Percentiles rank a stretch among this genome's conserved stretches.
These are phyloP conservation scores for Megaceryle alcyon DNA, from an alignment of 2,797 vertebrate genomes.

Conservation along the genomic window DNA sequence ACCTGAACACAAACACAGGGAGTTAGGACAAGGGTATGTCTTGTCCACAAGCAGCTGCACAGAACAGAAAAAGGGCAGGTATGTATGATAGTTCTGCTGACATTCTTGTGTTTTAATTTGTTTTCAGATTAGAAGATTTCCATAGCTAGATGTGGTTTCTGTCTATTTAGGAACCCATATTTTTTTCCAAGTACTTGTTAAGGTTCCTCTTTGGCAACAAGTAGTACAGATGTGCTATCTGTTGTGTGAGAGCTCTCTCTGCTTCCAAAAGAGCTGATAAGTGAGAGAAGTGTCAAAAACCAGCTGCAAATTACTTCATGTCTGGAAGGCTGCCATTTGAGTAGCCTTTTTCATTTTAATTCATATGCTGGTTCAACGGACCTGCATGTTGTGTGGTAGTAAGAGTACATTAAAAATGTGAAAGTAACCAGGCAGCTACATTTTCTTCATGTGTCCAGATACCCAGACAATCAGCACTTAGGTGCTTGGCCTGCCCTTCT, in stretches of 20 bases:
- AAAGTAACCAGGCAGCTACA: neutral
- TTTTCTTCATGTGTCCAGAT: neutral
- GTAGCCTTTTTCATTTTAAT: neutral
- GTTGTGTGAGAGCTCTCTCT: neutral
- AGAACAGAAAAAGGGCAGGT: neutral
- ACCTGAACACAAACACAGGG: neutral
- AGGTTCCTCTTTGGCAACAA: neutral
- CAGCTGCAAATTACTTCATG: neutral
- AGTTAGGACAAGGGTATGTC: neutral
- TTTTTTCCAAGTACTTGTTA: neutral
- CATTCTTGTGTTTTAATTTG: neutral
- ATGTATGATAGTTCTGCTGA: neutral
- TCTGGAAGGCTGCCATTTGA: neutral
- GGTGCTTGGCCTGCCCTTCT: neutral
- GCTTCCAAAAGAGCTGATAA: neutral
- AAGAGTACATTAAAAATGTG: neutral
- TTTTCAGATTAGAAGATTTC: neutral
- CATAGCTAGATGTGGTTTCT: neutral
- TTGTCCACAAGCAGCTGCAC: neutral
- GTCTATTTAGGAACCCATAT: neutral
- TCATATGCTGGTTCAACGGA: neutral
- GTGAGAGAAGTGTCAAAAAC: neutral
- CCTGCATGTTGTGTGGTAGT: accelerated
- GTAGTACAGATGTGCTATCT: neutral
- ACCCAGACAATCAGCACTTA: neutral